These are phyloP conservation scores for Falco columbarius DNA, from an alignment of 2,797 vertebrate species.

Conservation along the genomic window DNA sequence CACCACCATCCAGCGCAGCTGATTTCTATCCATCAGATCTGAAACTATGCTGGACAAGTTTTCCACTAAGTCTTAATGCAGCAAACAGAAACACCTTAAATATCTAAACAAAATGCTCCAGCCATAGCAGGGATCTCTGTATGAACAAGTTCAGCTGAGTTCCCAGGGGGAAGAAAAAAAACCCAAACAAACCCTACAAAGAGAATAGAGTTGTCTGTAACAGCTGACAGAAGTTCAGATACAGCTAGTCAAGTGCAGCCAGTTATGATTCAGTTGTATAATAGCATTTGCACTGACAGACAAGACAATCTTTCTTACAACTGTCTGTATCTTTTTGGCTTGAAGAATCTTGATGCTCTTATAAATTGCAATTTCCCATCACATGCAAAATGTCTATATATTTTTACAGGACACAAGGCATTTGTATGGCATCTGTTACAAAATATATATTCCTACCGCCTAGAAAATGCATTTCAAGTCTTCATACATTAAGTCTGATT, in stretches of 20 bases:
- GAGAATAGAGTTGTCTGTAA: conserved; percentile 44
- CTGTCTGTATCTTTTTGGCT: conserved; percentile 66
- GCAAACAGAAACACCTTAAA: background rate
- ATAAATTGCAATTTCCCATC: conserved; percentile 63
- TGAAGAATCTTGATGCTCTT: conserved; percentile 62
- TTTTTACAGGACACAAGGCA: conserved; percentile 68
- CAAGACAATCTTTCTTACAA: conserved; percentile 69
- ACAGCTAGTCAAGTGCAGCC: conserved; percentile 66
- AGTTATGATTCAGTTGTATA: conserved; percentile 61
- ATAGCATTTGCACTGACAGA: conserved; percentile 67
- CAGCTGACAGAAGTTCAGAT: conserved; percentile 62
- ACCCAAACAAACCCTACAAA: background rate
- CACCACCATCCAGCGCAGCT: background rate
- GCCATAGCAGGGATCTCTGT: background rate
- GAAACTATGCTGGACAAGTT: background rate
- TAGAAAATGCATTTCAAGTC: conserved; percentile 54
- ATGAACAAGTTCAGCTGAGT: background rate
- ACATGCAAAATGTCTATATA: conserved; percentile 65
- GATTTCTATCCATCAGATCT: background rate
- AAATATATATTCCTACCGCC: conserved; percentile 55
- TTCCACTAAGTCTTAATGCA: background rate
- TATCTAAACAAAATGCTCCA: background rate
- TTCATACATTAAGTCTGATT: conserved; percentile 61
- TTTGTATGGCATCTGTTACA: conserved; percentile 69
- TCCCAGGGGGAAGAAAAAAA: background rate